These are phyloP conservation scores for Turritopsis dohrnii DNA, from an alignment of 30 jellyfish, hydroid and myxozoan genomes.

Conservation along the genomic window DNA sequence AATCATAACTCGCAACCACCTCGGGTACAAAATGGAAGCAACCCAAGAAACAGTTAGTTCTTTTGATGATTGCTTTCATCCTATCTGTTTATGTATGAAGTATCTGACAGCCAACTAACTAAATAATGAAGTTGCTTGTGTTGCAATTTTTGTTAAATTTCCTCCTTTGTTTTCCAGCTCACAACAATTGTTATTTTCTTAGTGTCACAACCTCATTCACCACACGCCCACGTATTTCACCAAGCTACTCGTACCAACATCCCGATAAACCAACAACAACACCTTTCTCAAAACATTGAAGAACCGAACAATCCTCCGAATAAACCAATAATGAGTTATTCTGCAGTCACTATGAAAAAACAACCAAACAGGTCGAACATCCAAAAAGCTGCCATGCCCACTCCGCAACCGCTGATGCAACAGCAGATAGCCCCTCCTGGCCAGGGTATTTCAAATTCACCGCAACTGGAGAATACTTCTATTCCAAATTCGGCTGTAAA, in stretches of 20 bases:
- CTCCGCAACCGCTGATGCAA: slow-evolving; percentile 9
- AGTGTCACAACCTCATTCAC: neutral
- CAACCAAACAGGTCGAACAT: slow-evolving; percentile 5
- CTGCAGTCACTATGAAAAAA: slow-evolving; percentile 25
- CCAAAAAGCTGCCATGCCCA: neutral
- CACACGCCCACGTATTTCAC: neutral
- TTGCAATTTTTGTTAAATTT: no score
- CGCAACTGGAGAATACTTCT: neutral
- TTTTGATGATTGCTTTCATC: no score
- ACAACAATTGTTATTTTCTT: neutral
- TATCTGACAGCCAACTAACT: no score
- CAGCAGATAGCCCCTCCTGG: slow-evolving; percentile 4
- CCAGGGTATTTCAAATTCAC: neutral
- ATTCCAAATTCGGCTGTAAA: neutral
- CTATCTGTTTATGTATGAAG: no score
- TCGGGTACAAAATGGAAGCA: slow-evolving; percentile 1
- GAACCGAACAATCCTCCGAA: neutral
- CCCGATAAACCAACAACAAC: neutral
- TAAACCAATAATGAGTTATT: slow-evolving; percentile 20
- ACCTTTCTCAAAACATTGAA: neutral
- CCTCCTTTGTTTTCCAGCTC: neutral
- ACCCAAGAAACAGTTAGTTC: neutral
- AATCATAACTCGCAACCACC: slow-evolving; percentile 11
- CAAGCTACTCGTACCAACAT: neutral
- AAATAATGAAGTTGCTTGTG: no score